Conservation (phyloP, 2,797 vertebrate species). For the Coreius guichenoti region DNA sequence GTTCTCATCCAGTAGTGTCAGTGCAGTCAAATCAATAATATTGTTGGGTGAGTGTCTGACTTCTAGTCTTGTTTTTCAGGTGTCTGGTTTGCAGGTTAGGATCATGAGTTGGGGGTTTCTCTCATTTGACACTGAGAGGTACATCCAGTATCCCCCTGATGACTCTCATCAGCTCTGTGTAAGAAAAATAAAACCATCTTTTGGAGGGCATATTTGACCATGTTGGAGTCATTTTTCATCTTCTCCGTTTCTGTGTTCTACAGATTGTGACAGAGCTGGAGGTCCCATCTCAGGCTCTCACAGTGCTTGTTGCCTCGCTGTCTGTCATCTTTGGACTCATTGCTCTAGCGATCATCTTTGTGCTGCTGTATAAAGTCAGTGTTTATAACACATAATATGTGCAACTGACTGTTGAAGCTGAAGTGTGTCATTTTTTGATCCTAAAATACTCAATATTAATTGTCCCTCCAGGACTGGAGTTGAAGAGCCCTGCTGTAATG, state of each 20-base stretch:
- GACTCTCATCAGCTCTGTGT: slow-evolving; percentile 44
- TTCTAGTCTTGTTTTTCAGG: slow-evolving; percentile 36
- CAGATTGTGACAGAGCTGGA: slow-evolving; percentile 60
- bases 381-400: slow-evolving; percentile 1
- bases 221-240: not conserved
- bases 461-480: too few relatives aligned
- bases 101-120: slow-evolving; percentile 54
- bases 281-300: not conserved
- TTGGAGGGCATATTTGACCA: not conserved
- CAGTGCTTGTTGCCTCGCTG: slow-evolving; percentile 24
- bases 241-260: slow-evolving; percentile 3
- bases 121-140: slow-evolving; percentile 49
- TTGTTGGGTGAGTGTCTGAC: not conserved
- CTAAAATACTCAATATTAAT: not conserved
- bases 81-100: slow-evolving; percentile 20
- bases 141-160: slow-evolving; percentile 53
- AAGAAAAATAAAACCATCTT: slow-evolving; percentile 22
- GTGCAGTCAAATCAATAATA: too few relatives aligned
- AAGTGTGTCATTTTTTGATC: not conserved
- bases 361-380: slow-evolving; percentile 61
- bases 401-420: too few relatives aligned
- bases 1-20: too few relatives aligned
- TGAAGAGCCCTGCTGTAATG: too few relatives aligned
- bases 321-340: slow-evolving; percentile 53
- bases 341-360: slow-evolving; percentile 38